These are phyloP conservation scores for Antheraea yamamai DNA, from an alignment of 2,888 invertebrate genomes.

Conservation along the genomic window DNA sequence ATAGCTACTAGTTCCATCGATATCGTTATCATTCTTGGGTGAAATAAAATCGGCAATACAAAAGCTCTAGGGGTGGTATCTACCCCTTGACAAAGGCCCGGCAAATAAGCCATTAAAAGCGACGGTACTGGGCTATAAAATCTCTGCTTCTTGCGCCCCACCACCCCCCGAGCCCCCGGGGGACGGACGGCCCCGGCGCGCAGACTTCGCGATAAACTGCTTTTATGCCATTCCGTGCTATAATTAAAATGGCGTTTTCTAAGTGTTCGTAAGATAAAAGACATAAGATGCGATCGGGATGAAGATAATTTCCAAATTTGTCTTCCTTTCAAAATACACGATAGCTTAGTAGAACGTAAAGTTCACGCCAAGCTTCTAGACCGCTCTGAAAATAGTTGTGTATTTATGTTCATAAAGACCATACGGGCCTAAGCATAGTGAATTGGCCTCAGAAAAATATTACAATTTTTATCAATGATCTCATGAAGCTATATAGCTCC, in stretches of 20 bases:
- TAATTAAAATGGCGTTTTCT: slow-evolving; percentile 79
- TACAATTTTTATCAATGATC: too few species aligned
- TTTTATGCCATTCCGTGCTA: slow-evolving; percentile 76
- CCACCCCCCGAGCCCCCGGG: slow-evolving; percentile 41
- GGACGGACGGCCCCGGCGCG: slow-evolving; percentile 34
- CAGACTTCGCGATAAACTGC: slow-evolving; percentile 71
- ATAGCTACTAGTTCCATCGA: slow-evolving; percentile 39
- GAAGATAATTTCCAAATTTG: background rate
- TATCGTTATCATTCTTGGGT: slow-evolving; percentile 60
- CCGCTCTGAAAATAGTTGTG: too few species aligned
- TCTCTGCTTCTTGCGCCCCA: slow-evolving; percentile 79
- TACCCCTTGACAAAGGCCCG: slow-evolving; percentile 69
- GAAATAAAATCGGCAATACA: slow-evolving; percentile 75
- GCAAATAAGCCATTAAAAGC: slow-evolving; percentile 82
- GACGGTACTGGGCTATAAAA: slow-evolving; percentile 78
- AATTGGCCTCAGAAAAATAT: too few species aligned
- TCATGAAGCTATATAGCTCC: too few species aligned
- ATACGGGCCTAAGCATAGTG: too few species aligned
- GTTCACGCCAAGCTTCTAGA: too few species aligned
- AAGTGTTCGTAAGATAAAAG: slow-evolving; percentile 53
- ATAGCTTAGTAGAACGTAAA: background rate
- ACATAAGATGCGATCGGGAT: slow-evolving; percentile 39
- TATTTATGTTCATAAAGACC: too few species aligned
- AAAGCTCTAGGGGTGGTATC: slow-evolving; percentile 52
- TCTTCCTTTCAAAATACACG: background rate